Conservation (phyloP, 2,888 invertebrate species). For the Agonum fuliginosum region DNA sequence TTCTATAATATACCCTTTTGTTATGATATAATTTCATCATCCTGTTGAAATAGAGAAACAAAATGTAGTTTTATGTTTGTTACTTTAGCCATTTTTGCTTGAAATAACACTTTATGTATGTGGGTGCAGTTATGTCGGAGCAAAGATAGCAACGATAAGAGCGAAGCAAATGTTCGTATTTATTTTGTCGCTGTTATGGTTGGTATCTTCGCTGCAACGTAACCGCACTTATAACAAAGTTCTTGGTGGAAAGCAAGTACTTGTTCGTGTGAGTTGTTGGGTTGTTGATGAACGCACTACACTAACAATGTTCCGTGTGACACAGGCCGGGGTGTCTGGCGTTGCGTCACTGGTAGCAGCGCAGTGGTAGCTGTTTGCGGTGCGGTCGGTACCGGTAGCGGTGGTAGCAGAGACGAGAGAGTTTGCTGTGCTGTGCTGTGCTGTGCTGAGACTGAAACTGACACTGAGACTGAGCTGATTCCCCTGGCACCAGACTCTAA, state of each 20-base stretch:
- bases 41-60: no score
- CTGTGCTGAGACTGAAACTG: slow-evolving; percentile 34
- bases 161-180: no score
- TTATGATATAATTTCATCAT: no score
- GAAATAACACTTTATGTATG: no score
- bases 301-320: slow-evolving; percentile 60
- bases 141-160: no score
- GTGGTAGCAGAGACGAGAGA: slow-evolving; percentile 63
- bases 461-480: slow-evolving; percentile 26
- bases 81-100: no score
- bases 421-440: slow-evolving; percentile 55
- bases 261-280: slow-evolving; percentile 8
- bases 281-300: slow-evolving; percentile 30
- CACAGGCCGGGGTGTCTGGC: slow-evolving; percentile 60
- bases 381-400: slow-evolving; percentile 61
- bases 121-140: no score
- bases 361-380: slow-evolving; percentile 65
- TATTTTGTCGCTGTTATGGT: neutral
- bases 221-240: neutral
- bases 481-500: slow-evolving; percentile 28
- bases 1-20: no score
- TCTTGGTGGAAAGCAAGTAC: slow-evolving; percentile 9
- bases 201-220: neutral
- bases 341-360: slow-evolving; percentile 70
- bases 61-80: no score